Base-by-base conservation (phyloP, 2,888 invertebrate species). In the Zele albiditarsus region DNA sequence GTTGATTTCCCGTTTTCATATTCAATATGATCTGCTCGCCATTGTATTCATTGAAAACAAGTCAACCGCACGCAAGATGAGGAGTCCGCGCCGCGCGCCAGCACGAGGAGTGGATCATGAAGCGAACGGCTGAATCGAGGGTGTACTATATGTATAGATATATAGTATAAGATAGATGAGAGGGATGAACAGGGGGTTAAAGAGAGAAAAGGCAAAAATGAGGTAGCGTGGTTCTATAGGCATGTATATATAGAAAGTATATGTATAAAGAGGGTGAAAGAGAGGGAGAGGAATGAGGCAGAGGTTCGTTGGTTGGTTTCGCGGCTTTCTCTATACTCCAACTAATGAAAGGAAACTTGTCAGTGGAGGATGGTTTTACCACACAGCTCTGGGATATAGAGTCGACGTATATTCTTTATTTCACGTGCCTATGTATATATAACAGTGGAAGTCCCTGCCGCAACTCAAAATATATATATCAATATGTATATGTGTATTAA, bases 11-110 rank as follows among this genome's bases (percentile, higher is more conserved):
- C 87, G 87, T 89, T 88, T 89, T 88, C 88, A 88, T 89, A 89
- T 89, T 88, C 86, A 88, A 89, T 89, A 89, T 88, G 87, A 88
- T 88, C 86, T 84, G 85, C 82, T 81, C 83, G 84, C 84, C 86
- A 89, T 89, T 89, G 89, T 89, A 84, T 88, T 88, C 89, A 89
- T 89, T 89, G 88, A 89, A 88, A 89, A 84, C 89, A 87, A 89
- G 88, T 89, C 86, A 89, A 88, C 89, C 89, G 88, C 87, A 88
- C 83, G 87, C 85, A 86, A 89, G 87, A 88, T 87, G 88, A 86
- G 86, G 82, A 84, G 78, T 80, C 79, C 79, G 82, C 83, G 63
- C 84, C 53, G 53, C 81, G 84, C 82, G 82, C 82, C 81, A 82
- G 80, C 81, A 82, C 83, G 84, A 33, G 85, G 84, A 86, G 85